Base-by-base conservation (phyloP, 2,797 vertebrate species). In the Ficedula albicollis region DNA sequence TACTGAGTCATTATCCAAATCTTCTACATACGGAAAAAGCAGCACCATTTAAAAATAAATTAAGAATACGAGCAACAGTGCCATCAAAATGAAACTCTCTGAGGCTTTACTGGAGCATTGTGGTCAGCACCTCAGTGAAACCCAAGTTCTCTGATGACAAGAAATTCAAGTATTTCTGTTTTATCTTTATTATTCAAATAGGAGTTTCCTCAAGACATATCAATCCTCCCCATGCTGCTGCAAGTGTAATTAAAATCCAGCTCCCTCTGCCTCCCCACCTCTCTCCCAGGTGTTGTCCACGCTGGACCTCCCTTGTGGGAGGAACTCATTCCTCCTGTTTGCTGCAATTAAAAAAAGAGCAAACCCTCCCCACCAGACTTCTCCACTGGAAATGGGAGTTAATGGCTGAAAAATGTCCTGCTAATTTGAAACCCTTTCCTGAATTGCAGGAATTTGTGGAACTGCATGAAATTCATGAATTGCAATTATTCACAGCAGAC, bases 1-100 rank as follows among this genome's bases (percentile, higher is more conserved):
- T 95, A 96, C 94, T 58, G 89, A 95, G 75, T 90, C 94, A 96
- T 95, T 97, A 93, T 96, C 92, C 64, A 67, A 92, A 76, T 93
- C 84, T 87, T 44, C 69, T 81, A 67, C 82, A 66, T 43, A 85
- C 9, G 14, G 60, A 91, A 89, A 92, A 87, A 0, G 15, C 36
- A 84, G 77, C 44, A 58, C 30, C 78, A 69, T 88, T 96, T 90
- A 93, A 92, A 96, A 95, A 94, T 75, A 93, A 90, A 91, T 89
- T 85, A 89, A 77, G 67, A 92, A 88, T 38, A 76, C 19, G 30
- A 88, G 76, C 67, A 78, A 68, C 21, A 39, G 36, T 18, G 66
- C 55, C 66, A 90, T 76, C 76, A 56, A 76, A 90, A 91, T 46
- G 21, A 86, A 73, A 91, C 72, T 34, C 63, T 74, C 69, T 59